Evolutionary conservation across 2,797 vertebrate species (phyloP), one percentile per base, ranked within the genome.

Genomic region (Lagorchestes hirsutus): DNA sequence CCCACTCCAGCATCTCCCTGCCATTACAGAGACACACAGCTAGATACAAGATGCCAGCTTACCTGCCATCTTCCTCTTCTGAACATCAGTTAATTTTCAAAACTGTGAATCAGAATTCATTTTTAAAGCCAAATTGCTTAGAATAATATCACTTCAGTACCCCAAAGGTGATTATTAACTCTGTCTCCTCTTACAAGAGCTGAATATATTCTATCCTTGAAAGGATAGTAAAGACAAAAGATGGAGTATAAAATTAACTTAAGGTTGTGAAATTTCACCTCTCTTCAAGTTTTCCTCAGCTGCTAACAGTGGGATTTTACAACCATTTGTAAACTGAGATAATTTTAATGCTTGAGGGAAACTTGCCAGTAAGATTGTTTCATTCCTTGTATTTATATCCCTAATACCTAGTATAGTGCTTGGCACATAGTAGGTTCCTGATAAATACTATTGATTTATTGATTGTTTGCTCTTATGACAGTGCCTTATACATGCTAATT

Each of bases 111-210:
- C 40, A 27, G 40, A 46, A 87, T 87, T 87, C 9, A 87, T 87
- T 46, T 87, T 46, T 87, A 46, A 87, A 87, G 8, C 40, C 74
- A 50, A 24, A 46, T 87, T 27, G 74, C 22, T 87, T 14, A 87
- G 74, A 50, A 50, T 87, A 24, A 9, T 27, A 46, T 46, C 40
- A 46, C 18, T 8, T 82, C n/a, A 46, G 0, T 27, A 74, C 40
- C 54, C 93, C 91, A 95, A 94, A 67, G 34, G 46, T 95, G 62
- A 92, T 93, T 27, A 87, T 46, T 87, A 87, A 87, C n/a, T 40
- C 31, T n/a, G 0, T 87, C 40, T 87, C 9, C 24, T 87, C 74
- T 46, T 46, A 46, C 3, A 46, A 50, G 9, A 87, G 46, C 3
- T 27, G 31, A 46, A 27, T 46, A n/a, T 87, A 87, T 46, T 87